Conservation (phyloP, 2,113 vertebrate genomes). For the Halcyon senegalensis region DNA sequence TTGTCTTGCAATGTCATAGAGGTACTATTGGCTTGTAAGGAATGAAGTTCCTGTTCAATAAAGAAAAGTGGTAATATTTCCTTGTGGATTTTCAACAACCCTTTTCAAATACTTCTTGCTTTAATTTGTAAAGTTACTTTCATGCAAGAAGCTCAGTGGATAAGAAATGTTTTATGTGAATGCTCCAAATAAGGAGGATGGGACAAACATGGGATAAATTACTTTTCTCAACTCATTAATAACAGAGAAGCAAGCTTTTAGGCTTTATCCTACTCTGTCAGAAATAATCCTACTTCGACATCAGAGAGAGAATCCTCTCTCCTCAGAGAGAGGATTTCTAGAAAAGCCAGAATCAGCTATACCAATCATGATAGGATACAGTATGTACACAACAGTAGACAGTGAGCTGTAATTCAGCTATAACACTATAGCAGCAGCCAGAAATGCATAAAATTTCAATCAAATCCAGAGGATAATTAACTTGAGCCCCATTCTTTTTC, state of each 20-base stretch:
- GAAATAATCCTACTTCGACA: conserved; percentile 29
- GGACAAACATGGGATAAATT: background rate
- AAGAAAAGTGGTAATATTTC: background rate
- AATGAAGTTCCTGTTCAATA: background rate
- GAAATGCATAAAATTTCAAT: background rate
- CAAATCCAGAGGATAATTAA: background rate
- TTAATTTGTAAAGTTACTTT: background rate
- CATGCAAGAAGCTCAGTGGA: background rate
- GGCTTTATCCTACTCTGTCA: conserved; percentile 22
- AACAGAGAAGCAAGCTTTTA: background rate
- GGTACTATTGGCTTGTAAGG: background rate
- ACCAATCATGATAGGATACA: background rate
- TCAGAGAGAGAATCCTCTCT: background rate
- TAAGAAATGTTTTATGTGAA: background rate
- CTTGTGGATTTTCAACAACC: background rate
- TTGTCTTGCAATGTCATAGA: background rate
- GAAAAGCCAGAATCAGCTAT: conserved; percentile 21
- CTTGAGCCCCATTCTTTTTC: background rate
- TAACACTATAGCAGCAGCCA: background rate
- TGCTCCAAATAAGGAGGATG: background rate
- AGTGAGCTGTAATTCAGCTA: background rate
- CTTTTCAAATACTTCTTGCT: background rate
- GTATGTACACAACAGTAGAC: background rate
- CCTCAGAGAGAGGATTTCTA: background rate
- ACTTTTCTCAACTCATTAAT: conserved; percentile 13